Conservation (phyloP, 2,797 vertebrate species). For the Enteromius mattozi region DNA sequence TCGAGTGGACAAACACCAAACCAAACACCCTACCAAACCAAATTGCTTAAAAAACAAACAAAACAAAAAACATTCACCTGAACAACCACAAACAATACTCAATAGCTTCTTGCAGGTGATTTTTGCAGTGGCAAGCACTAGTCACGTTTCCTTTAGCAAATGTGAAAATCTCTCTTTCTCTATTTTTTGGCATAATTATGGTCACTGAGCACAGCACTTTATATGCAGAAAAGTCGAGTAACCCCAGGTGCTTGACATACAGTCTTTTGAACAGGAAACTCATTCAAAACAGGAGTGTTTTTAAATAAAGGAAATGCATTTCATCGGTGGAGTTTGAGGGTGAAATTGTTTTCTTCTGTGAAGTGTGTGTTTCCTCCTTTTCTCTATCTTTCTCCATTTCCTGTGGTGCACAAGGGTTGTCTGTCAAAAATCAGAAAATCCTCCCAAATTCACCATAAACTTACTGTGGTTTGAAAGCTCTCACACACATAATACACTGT, state of each 20-base stretch:
- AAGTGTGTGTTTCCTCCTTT: conserved; percentile 9
- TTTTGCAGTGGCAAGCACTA: neutral
- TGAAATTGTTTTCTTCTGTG: conserved; percentile 52
- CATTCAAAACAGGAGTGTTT: conserved; percentile 4
- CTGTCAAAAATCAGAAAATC: conserved; percentile 48
- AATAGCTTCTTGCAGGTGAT: neutral
- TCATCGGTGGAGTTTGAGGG: conserved; percentile 39
- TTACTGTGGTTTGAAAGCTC: conserved; percentile 37
- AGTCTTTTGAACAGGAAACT: conserved; percentile 34
- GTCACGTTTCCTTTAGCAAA: neutral
- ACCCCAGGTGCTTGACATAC: conserved; percentile 1
- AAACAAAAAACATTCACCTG: neutral
- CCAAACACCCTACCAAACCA: neutral
- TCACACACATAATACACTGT: conserved; percentile 32
- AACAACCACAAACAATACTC: neutral
- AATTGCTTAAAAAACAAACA: neutral
- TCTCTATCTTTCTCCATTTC: conserved; percentile 22
- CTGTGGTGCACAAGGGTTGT: conserved; percentile 7
- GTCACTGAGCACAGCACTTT: conserved; percentile 11
- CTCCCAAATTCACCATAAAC: conserved; percentile 46
- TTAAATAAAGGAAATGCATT: conserved; percentile 47
- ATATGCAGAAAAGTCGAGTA: conserved; percentile 14
- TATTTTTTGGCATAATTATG: neutral
- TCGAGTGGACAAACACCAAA: neutral
- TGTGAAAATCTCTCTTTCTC: neutral